Percentiles rank a stretch among this genome's conserved stretches.
Evolutionary conservation across 2,888 invertebrate genomes (phyloP).

Genomic region (Lingula anatina): DNA sequence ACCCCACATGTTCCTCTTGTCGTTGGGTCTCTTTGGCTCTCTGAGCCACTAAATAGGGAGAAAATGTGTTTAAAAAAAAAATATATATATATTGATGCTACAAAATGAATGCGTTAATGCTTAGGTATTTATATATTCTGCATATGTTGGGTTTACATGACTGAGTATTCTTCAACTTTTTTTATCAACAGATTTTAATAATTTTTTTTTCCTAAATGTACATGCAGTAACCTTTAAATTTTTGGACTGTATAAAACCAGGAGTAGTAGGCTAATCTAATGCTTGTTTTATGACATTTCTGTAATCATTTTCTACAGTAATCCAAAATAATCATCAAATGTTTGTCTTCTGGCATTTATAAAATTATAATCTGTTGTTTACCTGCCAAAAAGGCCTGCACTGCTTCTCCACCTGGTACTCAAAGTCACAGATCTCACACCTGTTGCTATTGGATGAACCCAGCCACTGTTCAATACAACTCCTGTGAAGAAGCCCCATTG

Average conservation of each 20-base stretch:
- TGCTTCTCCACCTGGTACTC: conserved; percentile 63
- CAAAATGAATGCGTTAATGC: too few species aligned
- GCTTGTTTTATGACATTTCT: too few species aligned
- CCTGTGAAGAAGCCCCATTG: conserved; percentile 69
- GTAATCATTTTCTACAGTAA: not conserved
- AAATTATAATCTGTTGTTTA: conserved; percentile 13
- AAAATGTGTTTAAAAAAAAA: too few species aligned
- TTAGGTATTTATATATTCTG: too few species aligned
- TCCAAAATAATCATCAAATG: not conserved
- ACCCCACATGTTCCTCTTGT: conserved; percentile 54
- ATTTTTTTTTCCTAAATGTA: too few species aligned
- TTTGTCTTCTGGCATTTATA: not conserved
- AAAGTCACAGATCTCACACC: conserved; percentile 71
- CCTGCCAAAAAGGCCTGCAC: conserved; percentile 53
- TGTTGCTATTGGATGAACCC: conserved; percentile 64
- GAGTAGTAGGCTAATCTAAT: too few species aligned
- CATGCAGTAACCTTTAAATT: too few species aligned
- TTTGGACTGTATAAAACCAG: too few species aligned
- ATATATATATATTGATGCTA: too few species aligned
- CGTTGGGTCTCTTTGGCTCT: conserved; percentile 50
- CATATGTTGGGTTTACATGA: too few species aligned
- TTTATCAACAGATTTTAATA: too few species aligned
- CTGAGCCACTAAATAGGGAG: conserved; percentile 58
- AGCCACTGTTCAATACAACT: conserved; percentile 73
- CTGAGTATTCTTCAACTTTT: too few species aligned